Conservation (phyloP, 30 jellyfish, hydroid and myxozoan species). For the Chrysaora quinquecirrha region DNA sequence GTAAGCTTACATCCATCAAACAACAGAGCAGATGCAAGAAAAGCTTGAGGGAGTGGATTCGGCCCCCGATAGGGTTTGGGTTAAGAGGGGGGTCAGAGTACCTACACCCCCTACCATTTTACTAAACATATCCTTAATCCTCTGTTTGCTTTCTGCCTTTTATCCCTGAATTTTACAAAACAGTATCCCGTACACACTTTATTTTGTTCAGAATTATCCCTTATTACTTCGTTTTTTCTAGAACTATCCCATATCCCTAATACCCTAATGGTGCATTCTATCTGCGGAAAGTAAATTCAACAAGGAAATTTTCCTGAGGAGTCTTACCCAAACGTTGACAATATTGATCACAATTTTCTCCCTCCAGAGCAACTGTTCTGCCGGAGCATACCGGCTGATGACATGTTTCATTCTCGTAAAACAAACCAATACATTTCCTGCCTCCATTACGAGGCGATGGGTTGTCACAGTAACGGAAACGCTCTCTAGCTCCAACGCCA, state of each 20-base stretch:
- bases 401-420: slow-evolving; percentile 1
- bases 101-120: not conserved
- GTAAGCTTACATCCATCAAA: too few relatives aligned
- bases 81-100: too few relatives aligned
- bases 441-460: slow-evolving; percentile 69
- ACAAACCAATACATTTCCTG: slow-evolving; percentile 16
- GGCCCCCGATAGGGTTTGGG: too few relatives aligned
- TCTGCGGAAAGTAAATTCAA: not conserved
- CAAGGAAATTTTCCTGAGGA: not conserved
- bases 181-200: too few relatives aligned
- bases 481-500: slow-evolving; percentile 39
- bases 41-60: too few relatives aligned
- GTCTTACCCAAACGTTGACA: slow-evolving; percentile 29
- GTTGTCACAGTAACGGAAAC: slow-evolving; percentile 64
- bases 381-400: slow-evolving; percentile 48
- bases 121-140: too few relatives aligned
- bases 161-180: too few relatives aligned
- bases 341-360: slow-evolving; percentile 21
- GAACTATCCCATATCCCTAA: not conserved
- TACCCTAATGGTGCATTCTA: not conserved
- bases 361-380: slow-evolving; percentile 16
- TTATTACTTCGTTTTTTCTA: not conserved
- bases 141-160: too few relatives aligned
- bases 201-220: too few relatives aligned
- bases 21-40: too few relatives aligned